Conservation (phyloP, 2,113 vertebrate species). For the Monopterus albus region DNA sequence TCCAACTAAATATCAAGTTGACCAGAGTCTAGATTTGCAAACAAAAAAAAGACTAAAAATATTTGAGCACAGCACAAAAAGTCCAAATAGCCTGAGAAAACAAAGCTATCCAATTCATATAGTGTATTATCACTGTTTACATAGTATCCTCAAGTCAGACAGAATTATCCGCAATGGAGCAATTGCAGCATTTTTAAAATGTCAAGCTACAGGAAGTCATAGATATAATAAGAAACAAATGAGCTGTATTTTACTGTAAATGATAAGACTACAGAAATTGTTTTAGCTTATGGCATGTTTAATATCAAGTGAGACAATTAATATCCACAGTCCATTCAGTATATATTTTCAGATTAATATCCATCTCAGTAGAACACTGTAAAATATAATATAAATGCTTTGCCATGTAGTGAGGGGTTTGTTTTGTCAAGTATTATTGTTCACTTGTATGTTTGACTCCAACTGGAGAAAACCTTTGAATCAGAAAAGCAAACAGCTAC, state of each 20-base stretch:
- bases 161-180: conserved; percentile 36
- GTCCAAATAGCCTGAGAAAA: conserved; percentile 37
- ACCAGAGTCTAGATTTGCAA: not conserved
- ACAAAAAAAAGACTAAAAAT: conserved; percentile 1
- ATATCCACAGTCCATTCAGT: not conserved
- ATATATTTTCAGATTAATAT: not conserved
- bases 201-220: conserved; percentile 18
- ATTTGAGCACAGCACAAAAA: conserved; percentile 11
- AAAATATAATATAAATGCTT: no score
- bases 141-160: conserved; percentile 5
- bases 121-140: conserved; percentile 20
- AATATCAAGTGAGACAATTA: not conserved
- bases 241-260: not conserved
- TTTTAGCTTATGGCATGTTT: not conserved
- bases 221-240: conserved; percentile 24
- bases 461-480: no score
- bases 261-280: conserved; percentile 27
- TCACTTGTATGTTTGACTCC: no score
- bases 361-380: not conserved
- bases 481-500: no score
- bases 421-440: no score
- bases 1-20: conserved; percentile 4
- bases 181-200: conserved; percentile 17
- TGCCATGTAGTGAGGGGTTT: no score
- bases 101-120: conserved; percentile 21